Conservation (phyloP, 2,888 invertebrate genomes). For the Leptarthrus brevirostris region DNA sequence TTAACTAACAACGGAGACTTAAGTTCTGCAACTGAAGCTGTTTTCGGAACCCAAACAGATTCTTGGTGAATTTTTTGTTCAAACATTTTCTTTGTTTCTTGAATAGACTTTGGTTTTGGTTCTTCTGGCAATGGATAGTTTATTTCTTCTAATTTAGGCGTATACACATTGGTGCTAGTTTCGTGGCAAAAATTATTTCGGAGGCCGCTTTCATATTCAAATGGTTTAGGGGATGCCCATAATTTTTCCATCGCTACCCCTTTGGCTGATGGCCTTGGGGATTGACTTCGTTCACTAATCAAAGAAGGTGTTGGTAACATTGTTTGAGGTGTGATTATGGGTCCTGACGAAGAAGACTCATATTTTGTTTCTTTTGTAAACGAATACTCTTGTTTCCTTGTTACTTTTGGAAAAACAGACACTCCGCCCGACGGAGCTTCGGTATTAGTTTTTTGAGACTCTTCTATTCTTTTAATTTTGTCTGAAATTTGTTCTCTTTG, state of each 20-base stretch:
- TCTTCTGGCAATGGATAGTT: constrained; percentile 57
- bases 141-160: constrained; percentile 47
- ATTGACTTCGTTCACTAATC: constrained; percentile 64
- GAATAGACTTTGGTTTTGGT: constrained; percentile 58
- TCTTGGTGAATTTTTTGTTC: constrained; percentile 58
- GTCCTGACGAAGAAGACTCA: constrained; percentile 59
- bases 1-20: constrained; percentile 69
- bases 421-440: constrained; percentile 73
- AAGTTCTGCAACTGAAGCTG: constrained; percentile 62
- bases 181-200: constrained; percentile 55
- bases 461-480: constrained; percentile 72
- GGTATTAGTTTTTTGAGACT: constrained; percentile 69
- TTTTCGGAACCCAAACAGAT: constrained; percentile 55
- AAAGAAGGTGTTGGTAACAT: constrained; percentile 60
- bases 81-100: constrained; percentile 60
- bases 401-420: constrained; percentile 67
- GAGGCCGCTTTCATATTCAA: constrained; percentile 58
- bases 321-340: constrained; percentile 65
- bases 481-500: constrained; percentile 70
- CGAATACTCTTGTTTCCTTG: constrained; percentile 55
- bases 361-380: constrained; percentile 62
- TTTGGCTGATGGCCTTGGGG: constrained; percentile 73
- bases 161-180: constrained; percentile 53
- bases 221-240: constrained; percentile 69
- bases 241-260: constrained; percentile 76